phyloP scores from a whole-genome alignment of 53 echinoderm and acorn worm species.

The Temnopleurus reevesii region DNA sequence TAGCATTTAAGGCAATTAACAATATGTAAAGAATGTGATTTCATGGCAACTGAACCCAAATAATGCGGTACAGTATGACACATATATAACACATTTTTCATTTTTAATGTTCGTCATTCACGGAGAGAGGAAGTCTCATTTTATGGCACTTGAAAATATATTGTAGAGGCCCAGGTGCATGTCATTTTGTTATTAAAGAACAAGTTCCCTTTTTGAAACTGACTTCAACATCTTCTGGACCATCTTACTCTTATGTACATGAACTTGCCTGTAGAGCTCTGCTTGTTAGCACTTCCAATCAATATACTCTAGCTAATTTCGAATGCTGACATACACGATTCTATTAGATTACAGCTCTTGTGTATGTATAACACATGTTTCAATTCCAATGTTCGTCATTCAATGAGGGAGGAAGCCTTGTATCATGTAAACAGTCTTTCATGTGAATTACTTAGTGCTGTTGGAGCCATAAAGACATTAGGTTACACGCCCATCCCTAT shows the following conservation, averaged over 20 bases:
- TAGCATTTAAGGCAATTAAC: too few relatives aligned
- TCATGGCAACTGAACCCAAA: too few relatives aligned
- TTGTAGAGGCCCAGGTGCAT: too few relatives aligned
- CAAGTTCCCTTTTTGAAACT: too few relatives aligned
- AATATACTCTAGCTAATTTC: background rate
- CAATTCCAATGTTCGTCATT: background rate
- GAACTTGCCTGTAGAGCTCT: background rate
- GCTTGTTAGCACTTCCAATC: background rate
- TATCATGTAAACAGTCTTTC: background rate
- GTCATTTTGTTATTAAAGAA: too few relatives aligned
- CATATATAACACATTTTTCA: conserved; percentile 32
- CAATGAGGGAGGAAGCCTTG: background rate
- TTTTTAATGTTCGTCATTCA: conserved; percentile 1
- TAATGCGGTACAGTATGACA: too few relatives aligned
- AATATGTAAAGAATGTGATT: too few relatives aligned
- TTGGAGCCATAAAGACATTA: too few relatives aligned
- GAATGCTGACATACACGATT: background rate
- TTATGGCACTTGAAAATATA: too few relatives aligned
- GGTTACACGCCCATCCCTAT: too few relatives aligned
- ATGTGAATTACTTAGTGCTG: background rate
- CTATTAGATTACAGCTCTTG: background rate
- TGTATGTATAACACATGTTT: conserved; percentile 22
- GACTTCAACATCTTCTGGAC: too few relatives aligned
- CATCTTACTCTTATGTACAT: too few relatives aligned
- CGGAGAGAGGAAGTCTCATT: background rate